phyloP scores from a whole-genome alignment of 2,113 vertebrate genomes.

The Glareola pratincola region DNA sequence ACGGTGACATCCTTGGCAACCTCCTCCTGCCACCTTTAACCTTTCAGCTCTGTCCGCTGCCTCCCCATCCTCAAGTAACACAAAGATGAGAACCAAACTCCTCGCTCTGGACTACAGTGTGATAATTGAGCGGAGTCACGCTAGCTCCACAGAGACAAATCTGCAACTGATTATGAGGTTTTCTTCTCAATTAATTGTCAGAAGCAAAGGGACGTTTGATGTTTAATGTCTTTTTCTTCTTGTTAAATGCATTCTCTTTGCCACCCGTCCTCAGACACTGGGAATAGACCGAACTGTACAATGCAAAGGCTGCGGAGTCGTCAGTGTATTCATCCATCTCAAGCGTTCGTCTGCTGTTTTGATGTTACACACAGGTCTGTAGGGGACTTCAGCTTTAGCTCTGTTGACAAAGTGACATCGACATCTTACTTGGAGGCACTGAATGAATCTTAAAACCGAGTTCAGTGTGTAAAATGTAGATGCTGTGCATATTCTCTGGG shows the following conservation, averaged over 20 bases:
- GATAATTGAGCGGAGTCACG: background rate
- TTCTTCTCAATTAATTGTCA: slow-evolving; percentile 65
- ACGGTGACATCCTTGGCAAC: background rate
- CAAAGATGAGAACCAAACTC: slow-evolving; percentile 15
- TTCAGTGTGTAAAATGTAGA: background rate
- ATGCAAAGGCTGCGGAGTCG: background rate
- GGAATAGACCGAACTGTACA: background rate
- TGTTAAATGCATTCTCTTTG: slow-evolving; percentile 15
- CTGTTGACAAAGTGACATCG: background rate
- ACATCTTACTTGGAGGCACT: background rate
- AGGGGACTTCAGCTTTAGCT: background rate
- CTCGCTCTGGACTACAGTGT: background rate
- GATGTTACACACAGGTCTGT: background rate
- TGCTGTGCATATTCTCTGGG: background rate
- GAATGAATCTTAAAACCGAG: background rate
- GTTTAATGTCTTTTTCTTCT: slow-evolving; percentile 45
- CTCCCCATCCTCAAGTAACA: background rate
- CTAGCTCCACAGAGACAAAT: background rate
- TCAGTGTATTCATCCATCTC: background rate
- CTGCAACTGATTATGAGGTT: slow-evolving; percentile 58
- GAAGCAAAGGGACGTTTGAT: slow-evolving; percentile 62
- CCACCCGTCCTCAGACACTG: slow-evolving; percentile 5
- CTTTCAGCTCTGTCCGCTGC: background rate
- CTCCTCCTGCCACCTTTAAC: slow-evolving; percentile 16
- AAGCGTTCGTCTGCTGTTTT: background rate